These are phyloP conservation scores for Ciona savignyi DNA, from an alignment of 23 tunicate genomes.

Conservation along the genomic window DNA sequence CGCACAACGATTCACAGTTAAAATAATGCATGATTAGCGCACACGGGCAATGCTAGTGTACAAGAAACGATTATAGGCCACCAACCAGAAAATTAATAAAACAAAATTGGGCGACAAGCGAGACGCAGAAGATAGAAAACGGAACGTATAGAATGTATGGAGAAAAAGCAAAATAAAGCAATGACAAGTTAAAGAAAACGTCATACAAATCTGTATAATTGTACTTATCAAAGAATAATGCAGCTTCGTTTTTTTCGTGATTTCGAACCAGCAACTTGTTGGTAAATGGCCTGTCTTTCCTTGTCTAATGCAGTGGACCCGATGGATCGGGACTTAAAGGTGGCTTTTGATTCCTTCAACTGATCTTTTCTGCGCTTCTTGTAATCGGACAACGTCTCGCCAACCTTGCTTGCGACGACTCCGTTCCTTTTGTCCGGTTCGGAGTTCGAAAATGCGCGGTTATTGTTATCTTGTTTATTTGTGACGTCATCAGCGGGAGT, in stretches of 20 bases:
- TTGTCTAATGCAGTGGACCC: background rate
- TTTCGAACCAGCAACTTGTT: slow-evolving; percentile 4
- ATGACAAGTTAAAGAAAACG: no score
- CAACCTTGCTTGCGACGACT: background rate
- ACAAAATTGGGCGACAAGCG: no score
- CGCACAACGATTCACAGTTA: no score
- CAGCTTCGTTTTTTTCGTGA: slow-evolving; percentile 6
- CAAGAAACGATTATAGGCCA: no score
- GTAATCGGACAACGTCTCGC: slow-evolving; percentile 7
- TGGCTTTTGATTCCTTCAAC: no score
- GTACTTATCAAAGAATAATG: background rate
- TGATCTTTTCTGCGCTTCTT: background rate
- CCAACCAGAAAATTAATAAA: no score
- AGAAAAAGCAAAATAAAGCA: no score
- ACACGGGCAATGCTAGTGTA: no score
- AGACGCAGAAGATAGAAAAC: no score
- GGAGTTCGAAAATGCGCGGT: background rate
- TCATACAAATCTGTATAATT: no score
- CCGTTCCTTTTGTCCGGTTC: background rate
- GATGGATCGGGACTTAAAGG: background rate
- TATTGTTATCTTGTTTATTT: background rate
- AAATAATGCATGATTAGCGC: no score
- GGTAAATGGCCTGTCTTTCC: background rate
- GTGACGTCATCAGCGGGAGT: background rate
- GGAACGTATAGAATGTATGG: no score